Conservation (phyloP, 2,888 invertebrate species). For the Ochlodes sylvanus region DNA sequence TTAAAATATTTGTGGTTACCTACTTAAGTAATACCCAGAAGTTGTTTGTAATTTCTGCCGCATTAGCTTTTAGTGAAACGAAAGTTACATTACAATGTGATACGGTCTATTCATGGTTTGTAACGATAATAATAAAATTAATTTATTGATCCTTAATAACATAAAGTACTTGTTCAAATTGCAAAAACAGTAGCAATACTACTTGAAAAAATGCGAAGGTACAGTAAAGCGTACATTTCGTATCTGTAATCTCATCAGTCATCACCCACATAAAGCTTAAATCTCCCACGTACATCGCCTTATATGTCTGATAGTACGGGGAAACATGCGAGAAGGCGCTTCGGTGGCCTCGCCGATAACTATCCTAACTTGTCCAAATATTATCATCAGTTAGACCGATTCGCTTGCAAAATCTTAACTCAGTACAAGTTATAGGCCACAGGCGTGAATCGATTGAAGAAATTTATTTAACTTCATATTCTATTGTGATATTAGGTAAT, state of each 20-base stretch:
- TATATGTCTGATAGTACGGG: conserved; percentile 23
- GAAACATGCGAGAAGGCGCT: conserved; percentile 14
- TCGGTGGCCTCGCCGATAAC: conserved; percentile 19
- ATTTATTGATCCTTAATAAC: too few species aligned
- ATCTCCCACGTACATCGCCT: conserved; percentile 21
- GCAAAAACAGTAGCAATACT: too few species aligned
- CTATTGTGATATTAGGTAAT: too few species aligned
- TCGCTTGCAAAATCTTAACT: conserved; percentile 23
- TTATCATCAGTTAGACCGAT: conserved; percentile 18
- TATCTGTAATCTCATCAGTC: conserved; percentile 22
- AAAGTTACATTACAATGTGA: too few species aligned
- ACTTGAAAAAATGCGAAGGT: too few species aligned
- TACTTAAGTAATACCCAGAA: conserved; percentile 1
- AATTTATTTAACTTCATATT: too few species aligned
- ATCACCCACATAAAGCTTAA: conserved; percentile 18
- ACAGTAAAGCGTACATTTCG: not conserved
- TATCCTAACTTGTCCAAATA: conserved; percentile 29
- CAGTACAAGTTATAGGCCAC: conserved; percentile 28
- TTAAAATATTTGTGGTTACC: not conserved
- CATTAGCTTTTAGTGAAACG: not conserved
- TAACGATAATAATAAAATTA: too few species aligned
- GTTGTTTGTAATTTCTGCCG: not conserved
- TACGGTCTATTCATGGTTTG: too few species aligned
- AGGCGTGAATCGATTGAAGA: not conserved
- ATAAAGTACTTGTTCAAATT: too few species aligned